These are phyloP conservation scores for Adelges cooleyi DNA, from an alignment of 1,140 invertebrate genomes.

Conservation along the genomic window DNA sequence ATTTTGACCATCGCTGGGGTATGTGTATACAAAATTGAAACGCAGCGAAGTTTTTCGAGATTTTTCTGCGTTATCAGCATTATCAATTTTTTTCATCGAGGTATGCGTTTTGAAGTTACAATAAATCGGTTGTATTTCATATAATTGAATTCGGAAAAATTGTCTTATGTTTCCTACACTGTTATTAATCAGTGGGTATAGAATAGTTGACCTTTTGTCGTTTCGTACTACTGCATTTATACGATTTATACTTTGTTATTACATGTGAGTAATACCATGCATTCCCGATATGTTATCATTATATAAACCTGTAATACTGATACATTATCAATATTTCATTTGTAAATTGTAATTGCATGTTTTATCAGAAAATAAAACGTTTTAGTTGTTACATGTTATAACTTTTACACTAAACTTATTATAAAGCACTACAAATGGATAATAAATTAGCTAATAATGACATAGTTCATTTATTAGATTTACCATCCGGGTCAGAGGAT, in stretches of 20 bases:
- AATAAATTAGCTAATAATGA: background rate
- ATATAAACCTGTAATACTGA: background rate
- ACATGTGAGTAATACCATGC: background rate
- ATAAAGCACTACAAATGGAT: background rate
- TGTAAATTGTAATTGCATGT: background rate
- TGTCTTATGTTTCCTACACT: conserved; percentile 26
- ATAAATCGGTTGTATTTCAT: background rate
- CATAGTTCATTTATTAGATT: background rate
- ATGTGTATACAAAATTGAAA: too few species aligned
- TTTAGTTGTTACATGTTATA: background rate
- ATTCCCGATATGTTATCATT: background rate
- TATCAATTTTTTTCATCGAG: background rate
- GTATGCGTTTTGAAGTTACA: background rate
- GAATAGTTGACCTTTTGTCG: background rate
- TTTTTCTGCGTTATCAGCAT: background rate
- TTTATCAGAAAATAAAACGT: background rate
- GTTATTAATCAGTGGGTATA: background rate
- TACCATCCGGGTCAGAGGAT: background rate
- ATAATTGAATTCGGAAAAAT: background rate
- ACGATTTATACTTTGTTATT: background rate
- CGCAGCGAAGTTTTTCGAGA: background rate
- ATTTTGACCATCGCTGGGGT: too few species aligned
- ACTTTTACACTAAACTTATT: background rate
- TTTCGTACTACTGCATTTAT: background rate
- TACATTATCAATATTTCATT: too few species aligned